These are phyloP conservation scores for Dryoscopus gambensis DNA, from an alignment of 2,113 vertebrate species.

Conservation along the genomic window DNA sequence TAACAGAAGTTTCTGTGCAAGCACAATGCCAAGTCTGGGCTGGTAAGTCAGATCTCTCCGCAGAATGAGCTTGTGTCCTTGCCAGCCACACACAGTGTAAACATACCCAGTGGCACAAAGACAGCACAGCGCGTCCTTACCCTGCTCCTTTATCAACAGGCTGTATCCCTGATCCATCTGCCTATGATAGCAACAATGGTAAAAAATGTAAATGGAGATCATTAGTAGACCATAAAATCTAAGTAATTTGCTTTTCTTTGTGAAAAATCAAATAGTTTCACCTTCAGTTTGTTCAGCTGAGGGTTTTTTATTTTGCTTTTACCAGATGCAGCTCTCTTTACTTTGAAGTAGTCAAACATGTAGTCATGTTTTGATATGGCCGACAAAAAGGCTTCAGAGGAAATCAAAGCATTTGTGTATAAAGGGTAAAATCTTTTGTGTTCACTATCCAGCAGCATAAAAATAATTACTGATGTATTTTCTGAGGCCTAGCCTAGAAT, in stretches of 20 bases:
- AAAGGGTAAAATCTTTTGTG: background rate
- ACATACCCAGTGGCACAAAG: background rate
- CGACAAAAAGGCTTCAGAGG: background rate
- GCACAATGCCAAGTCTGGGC: background rate
- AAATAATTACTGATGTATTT: background rate
- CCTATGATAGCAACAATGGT: background rate
- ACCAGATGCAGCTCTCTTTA: background rate
- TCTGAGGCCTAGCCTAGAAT: background rate
- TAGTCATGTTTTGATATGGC: background rate
- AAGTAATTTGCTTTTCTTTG: background rate
- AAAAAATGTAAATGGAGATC: background rate
- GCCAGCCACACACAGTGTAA: background rate
- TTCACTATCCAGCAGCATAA: background rate
- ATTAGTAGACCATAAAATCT: background rate
- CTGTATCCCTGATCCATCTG: background rate
- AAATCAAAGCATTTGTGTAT: background rate
- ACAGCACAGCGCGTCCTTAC: background rate
- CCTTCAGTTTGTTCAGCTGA: background rate
- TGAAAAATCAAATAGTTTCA: background rate
- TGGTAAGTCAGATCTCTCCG: background rate
- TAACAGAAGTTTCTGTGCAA: background rate
- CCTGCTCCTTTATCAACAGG: background rate
- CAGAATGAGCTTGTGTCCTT: background rate
- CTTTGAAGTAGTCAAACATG: background rate
- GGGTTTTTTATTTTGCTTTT: background rate